These are phyloP conservation scores for Ectemnius cavifrons DNA, from an alignment of 2,888 invertebrate species.

Conservation along the genomic window DNA sequence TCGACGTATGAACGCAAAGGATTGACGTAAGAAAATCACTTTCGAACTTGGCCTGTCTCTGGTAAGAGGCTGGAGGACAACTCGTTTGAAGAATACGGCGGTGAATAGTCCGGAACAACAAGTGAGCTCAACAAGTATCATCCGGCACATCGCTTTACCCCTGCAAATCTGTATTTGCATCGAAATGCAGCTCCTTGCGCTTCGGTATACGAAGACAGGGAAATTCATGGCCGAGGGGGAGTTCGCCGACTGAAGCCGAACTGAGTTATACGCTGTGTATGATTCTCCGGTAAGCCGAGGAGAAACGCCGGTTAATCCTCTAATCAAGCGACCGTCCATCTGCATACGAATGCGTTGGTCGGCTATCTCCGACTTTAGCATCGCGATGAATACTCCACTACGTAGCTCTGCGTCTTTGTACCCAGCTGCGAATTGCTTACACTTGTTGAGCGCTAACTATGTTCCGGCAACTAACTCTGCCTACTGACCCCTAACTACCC, in stretches of 20 bases:
- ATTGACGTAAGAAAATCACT: too few relatives aligned
- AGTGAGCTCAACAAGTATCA: too few relatives aligned
- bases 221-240: neutral
- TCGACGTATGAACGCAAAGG: too few relatives aligned
- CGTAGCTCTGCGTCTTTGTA: conserved; percentile 35
- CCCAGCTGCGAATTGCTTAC: conserved; percentile 22
- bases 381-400: conserved; percentile 34
- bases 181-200: neutral
- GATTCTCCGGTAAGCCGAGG: conserved; percentile 23
- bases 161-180: conserved; percentile 8
- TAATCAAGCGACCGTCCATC: conserved; percentile 64
- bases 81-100: too few relatives aligned
- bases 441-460: conserved; percentile 36
- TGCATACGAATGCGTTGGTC: conserved; percentile 59
- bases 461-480: neutral
- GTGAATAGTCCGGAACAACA: too few relatives aligned
- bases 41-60: too few relatives aligned
- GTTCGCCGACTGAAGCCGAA: conserved; percentile 12
- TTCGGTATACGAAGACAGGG: neutral
- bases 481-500: conserved; percentile 2
- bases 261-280: conserved; percentile 6
- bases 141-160: too few relatives aligned
- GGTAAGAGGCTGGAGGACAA: too few relatives aligned
- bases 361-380: conserved; percentile 31
- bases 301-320: conserved; percentile 57